Base-by-base conservation (phyloP, 2,113 vertebrate genomes). In the Ammodytes dubius region DNA sequence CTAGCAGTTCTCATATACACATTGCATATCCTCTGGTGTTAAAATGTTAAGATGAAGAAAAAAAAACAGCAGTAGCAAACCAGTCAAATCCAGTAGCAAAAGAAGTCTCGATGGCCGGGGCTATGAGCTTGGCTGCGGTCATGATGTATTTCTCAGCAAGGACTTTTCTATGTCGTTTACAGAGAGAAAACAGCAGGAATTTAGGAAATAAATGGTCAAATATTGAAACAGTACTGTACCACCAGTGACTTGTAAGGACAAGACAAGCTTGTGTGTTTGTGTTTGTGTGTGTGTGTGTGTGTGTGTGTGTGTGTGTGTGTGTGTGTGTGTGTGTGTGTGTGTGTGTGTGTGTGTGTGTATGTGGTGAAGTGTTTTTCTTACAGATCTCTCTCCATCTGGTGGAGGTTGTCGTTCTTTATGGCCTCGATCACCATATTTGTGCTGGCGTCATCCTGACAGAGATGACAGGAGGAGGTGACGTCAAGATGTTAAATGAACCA, bases 81-180 rank as follows among this genome's bases (percentile, higher is more conserved):
- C 98, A 99, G 90, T 99, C 98, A 94, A 98, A 99, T 81, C 98
- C 98, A 61, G 96, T 89, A 19, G 97, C 98, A 92, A 99, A 99
- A 5, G 97, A 97, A 0, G 93, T 85, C 90, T 99, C 98, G 2
- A 99, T 97, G 52, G 95, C 96, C 0, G 97, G 98, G 67, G 98
- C 98, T 67, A 99, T 99, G 69, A 99, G 95, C 80, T 99, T 99
- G 78, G 98, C 98, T 78, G 98, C 96, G 0, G 97, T 97, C 98
- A 99, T 98, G 86, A 99, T 99, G 87, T 95, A 99, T 88, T 97
- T 98, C 92, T 99, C 98, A 75, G 97, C 96, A 92, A 96, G 92
- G 61, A 94, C 91, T 94, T 98, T 99, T 86, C 98, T 99, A 73
- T 14, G 4, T 10, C 61, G 42, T 4, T 74, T 2, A 83, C 37